Evolutionary conservation across 2,113 vertebrate species (phyloP).

Genomic region (Procavia capensis): DNA sequence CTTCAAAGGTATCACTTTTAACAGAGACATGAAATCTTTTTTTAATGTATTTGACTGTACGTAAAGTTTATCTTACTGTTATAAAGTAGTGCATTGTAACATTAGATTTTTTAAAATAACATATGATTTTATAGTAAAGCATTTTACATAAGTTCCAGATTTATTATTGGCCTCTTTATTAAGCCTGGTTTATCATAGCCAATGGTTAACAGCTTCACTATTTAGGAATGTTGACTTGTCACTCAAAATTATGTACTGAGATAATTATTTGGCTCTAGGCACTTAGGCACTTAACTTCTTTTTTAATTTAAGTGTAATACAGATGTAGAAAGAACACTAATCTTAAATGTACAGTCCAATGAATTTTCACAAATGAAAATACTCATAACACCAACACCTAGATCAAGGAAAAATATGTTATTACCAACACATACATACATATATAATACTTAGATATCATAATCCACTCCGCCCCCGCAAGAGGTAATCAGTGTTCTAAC

Average conservation of each 20-base stretch:
- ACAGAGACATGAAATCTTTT: background rate
- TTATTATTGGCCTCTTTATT: conserved; percentile 12
- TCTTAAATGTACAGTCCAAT: background rate
- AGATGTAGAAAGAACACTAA: background rate
- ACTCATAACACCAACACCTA: background rate
- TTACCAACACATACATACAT: background rate
- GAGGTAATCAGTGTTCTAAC: background rate
- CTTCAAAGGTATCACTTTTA: background rate
- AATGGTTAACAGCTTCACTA: background rate
- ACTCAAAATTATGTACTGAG: background rate
- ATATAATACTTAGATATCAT: no score
- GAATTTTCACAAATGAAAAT: background rate
- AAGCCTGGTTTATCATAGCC: background rate
- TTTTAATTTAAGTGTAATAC: background rate
- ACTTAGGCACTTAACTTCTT: background rate
- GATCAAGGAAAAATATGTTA: background rate
- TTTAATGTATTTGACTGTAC: background rate
- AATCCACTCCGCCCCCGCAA: background rate
- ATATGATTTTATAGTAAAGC: background rate
- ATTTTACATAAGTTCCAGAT: background rate
- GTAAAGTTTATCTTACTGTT: background rate
- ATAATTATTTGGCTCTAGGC: background rate
- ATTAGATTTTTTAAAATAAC: background rate
- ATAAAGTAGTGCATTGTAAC: background rate
- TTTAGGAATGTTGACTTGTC: conserved; percentile 5